phyloP scores from a whole-genome alignment of 92 coral and sea anemone species.

The Epizoanthus ramosus region DNA sequence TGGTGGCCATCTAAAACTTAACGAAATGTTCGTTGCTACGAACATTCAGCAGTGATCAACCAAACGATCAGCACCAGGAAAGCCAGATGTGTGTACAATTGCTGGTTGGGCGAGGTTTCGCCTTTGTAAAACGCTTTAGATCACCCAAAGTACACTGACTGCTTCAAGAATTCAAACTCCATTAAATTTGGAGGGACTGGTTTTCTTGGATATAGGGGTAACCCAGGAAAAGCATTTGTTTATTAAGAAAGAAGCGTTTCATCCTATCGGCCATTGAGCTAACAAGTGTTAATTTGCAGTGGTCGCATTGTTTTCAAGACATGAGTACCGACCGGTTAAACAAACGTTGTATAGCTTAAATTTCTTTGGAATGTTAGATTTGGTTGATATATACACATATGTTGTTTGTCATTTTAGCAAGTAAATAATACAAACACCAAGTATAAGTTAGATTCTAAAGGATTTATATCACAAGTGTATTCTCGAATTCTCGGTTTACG shows the following conservation, averaged over 20 bases:
- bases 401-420: slow-evolving; percentile 2
- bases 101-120: background rate
- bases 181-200: slow-evolving; percentile 10
- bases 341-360: slow-evolving; percentile 18
- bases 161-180: slow-evolving; percentile 15
- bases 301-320: slow-evolving; percentile 27
- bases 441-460: background rate
- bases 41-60: slow-evolving; percentile 34
- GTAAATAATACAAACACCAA: background rate
- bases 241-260: background rate
- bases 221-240: slow-evolving; percentile 7
- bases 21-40: slow-evolving; percentile 38
- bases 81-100: slow-evolving; percentile 45
- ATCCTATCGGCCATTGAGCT: slow-evolving; percentile 30
- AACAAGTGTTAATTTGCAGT: slow-evolving; percentile 39
- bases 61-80: slow-evolving; percentile 22
- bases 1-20: slow-evolving; percentile 11
- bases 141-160: slow-evolving; percentile 4
- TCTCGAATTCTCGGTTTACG: slow-evolving; percentile 20
- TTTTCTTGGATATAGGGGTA: background rate
- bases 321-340: slow-evolving; percentile 33
- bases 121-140: background rate
- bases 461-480: background rate
- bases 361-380: slow-evolving; percentile 40
- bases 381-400: background rate